These are phyloP conservation scores for Physella acuta DNA, from an alignment of 1,140 invertebrate species.

Conservation along the genomic window DNA sequence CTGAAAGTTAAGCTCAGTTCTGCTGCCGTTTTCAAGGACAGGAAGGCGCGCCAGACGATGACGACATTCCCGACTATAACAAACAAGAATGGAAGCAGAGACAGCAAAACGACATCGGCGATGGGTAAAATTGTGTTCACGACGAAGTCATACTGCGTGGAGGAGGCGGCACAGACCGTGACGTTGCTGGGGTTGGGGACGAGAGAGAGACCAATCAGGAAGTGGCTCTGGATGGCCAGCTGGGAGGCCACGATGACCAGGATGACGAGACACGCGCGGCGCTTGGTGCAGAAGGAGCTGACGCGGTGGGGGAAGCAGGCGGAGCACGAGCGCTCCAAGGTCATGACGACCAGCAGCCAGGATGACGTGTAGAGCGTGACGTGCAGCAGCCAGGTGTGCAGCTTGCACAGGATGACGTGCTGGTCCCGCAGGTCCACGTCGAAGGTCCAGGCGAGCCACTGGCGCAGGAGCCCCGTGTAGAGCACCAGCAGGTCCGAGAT, in stretches of 20 bases:
- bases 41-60: conserved; percentile 22
- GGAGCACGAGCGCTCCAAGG: conserved; percentile 36
- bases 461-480: conserved; percentile 35
- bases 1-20: conserved; percentile 7
- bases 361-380: conserved; percentile 29
- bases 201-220: conserved; percentile 10
- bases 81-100: conserved; percentile 24
- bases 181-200: not conserved
- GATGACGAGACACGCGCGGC: conserved; percentile 8
- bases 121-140: conserved; percentile 23
- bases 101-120: conserved; percentile 24
- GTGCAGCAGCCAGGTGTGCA: conserved; percentile 34
- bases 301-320: conserved; percentile 37
- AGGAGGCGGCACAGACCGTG: not conserved
- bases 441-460: conserved; percentile 35
- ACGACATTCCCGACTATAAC: conserved; percentile 23
- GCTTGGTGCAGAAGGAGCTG: conserved; percentile 23
- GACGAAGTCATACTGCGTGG: conserved; percentile 1
- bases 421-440: conserved; percentile 31
- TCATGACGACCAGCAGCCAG: conserved; percentile 41
- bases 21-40: conserved; percentile 17
- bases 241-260: conserved; percentile 12
- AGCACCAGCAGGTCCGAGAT: conserved; percentile 34
- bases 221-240: not conserved
- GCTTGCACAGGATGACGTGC: conserved; percentile 30